phyloP scores from a whole-genome alignment of 2,113 vertebrate genomes.

The Hypanus sabinus region DNA sequence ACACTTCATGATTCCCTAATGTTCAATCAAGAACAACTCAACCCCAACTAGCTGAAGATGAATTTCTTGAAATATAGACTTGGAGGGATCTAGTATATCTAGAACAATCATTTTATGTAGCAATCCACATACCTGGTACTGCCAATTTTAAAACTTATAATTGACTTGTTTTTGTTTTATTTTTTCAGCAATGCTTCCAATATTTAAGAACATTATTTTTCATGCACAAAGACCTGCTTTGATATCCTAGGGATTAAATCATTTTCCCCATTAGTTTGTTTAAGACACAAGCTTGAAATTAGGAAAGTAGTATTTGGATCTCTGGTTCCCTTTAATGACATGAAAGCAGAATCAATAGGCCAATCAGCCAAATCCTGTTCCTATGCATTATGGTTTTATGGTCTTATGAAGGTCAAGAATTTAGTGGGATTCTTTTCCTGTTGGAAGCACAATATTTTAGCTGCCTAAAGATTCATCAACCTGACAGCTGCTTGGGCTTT shows the following conservation, averaged over 20 bases:
- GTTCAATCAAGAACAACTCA: no score
- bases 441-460: background rate
- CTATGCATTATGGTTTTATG: no score
- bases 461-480: slow-evolving; percentile 6
- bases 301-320: background rate
- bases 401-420: slow-evolving; percentile 3
- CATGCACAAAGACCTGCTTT: background rate
- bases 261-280: no score
- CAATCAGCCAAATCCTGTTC: no score
- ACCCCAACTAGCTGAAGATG: no score
- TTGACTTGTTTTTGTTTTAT: background rate
- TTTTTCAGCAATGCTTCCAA: no score
- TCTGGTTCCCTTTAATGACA: background rate
- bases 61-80: no score
- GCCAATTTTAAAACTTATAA: background rate
- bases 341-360: no score
- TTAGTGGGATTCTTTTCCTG: slow-evolving; percentile 1
- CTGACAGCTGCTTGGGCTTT: background rate
- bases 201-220: background rate
- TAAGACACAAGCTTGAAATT: background rate
- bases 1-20: no score
- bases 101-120: no score
- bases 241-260: background rate
- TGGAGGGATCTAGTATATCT: no score
- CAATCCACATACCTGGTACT: background rate